Conservation (phyloP, 1,140 invertebrate species). For the Lordiphosa stackelbergi region DNA sequence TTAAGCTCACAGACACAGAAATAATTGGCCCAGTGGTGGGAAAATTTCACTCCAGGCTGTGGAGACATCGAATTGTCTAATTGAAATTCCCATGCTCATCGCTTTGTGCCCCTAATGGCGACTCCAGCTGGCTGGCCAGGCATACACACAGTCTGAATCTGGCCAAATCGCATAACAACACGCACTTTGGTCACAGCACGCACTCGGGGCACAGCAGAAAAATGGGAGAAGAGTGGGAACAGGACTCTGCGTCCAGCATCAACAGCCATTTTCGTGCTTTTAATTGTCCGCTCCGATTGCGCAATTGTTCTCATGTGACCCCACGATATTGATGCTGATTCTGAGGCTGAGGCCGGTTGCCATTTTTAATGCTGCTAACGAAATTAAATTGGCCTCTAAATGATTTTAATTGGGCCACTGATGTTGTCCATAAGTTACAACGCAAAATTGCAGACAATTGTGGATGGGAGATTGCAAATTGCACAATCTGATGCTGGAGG, state of each 20-base stretch:
- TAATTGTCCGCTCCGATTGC: conserved; percentile 60
- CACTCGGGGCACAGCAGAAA: conserved; percentile 34
- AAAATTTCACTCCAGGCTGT: conserved; percentile 50
- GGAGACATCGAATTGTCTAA: conserved; percentile 33
- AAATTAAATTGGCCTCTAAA: conserved; percentile 75
- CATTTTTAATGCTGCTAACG: conserved; percentile 72
- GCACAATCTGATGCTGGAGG: conserved; percentile 12
- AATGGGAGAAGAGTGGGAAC: conserved; percentile 5
- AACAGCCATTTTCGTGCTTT: conserved; percentile 68
- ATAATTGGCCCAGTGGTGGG: conserved; percentile 49
- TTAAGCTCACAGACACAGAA: conserved; percentile 17
- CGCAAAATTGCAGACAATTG: conserved; percentile 49
- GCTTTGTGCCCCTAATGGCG: conserved; percentile 50
- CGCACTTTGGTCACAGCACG: conserved; percentile 42
- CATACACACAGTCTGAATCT: conserved; percentile 34
- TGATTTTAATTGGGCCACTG: conserved; percentile 75
- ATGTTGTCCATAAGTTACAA: conserved; percentile 70
- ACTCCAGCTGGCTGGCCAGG: conserved; percentile 33
- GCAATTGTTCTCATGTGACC: conserved; percentile 72
- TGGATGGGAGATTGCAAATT: conserved; percentile 32
- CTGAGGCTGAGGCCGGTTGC: conserved; percentile 17
- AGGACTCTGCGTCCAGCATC: conserved; percentile 39
- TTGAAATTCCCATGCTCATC: conserved; percentile 58
- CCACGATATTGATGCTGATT: conserved; percentile 4
- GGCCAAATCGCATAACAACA: conserved; percentile 44